phyloP scores from a whole-genome alignment of 2,888 invertebrate species.

The Pseudoips prasinana region DNA sequence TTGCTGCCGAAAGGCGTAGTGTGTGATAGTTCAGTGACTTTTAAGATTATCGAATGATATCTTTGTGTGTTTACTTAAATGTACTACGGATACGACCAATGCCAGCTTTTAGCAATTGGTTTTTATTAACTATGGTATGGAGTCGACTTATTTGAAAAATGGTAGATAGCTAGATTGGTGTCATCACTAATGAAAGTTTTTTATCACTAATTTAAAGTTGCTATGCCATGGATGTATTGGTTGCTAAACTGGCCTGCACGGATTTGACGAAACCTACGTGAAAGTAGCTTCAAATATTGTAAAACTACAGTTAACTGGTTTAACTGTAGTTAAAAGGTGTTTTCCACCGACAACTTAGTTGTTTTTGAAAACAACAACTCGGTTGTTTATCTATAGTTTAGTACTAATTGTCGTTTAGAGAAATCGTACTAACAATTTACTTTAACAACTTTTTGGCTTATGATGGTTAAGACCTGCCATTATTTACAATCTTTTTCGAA shows the following conservation, averaged over 20 bases:
- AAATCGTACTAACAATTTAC: constrained; percentile 46
- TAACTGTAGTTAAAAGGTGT: constrained; percentile 7
- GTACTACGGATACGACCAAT: too few relatives aligned
- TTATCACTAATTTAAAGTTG: too few relatives aligned
- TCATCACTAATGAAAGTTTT: too few relatives aligned
- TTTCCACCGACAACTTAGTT: constrained; percentile 1
- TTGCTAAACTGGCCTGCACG: constrained; percentile 3
- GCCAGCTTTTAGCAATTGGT: too few relatives aligned
- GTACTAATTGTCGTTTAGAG: constrained; percentile 48
- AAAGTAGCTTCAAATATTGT: not conserved
- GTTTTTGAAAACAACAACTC: too few relatives aligned
- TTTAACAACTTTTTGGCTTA: constrained; percentile 13
- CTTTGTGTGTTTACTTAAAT: constrained; percentile 6
- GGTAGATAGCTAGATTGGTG: too few relatives aligned
- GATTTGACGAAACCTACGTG: constrained; percentile 18
- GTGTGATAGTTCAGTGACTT: constrained; percentile 18
- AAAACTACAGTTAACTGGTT: constrained; percentile 1
- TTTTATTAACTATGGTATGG: too few relatives aligned
- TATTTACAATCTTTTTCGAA: constrained; percentile 2
- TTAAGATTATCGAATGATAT: constrained; percentile 17
- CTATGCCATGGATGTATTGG: too few relatives aligned
- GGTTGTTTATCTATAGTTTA: constrained; percentile 24
- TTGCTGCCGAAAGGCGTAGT: constrained; percentile 18
- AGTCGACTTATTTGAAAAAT: too few relatives aligned
- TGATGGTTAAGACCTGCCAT: constrained; percentile 4